Evolutionary conservation across 2,113 vertebrate genomes (phyloP).

Genomic region (Sapayoa aenigma): DNA sequence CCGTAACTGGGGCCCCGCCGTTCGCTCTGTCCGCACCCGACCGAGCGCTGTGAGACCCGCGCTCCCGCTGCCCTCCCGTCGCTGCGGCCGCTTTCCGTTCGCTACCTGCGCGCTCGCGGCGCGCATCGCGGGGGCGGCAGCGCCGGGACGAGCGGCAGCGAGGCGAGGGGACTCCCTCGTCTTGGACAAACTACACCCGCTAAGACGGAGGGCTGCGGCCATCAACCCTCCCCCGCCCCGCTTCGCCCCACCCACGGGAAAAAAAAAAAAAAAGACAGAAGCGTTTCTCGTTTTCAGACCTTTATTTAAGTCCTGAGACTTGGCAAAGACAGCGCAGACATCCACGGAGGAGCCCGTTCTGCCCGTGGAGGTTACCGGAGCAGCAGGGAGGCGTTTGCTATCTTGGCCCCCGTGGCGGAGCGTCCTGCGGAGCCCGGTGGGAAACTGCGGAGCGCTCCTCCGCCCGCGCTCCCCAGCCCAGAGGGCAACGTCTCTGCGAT

Average conservation of each 20-base stretch:
- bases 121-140: neutral
- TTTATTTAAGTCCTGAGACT: neutral
- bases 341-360: neutral
- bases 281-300: neutral
- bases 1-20: accelerated
- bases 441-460: neutral
- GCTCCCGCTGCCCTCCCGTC: no score
- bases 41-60: neutral
- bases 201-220: neutral
- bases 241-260: no score
- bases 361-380: neutral
- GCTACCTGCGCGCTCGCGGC: neutral
- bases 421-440: neutral
- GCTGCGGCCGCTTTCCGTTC: no score
- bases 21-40: neutral
- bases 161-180: neutral
- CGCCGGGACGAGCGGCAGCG: neutral
- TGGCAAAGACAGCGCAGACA: neutral
- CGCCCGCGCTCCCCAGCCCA: neutral
- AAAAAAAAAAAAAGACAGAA: accelerated
- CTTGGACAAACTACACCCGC: neutral
- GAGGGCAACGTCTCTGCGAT: neutral
- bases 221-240: neutral
- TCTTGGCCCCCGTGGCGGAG: accelerated
- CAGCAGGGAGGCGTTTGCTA: neutral